Evolutionary conservation across 2,888 invertebrate species (phyloP), one percentile per base, ranked within the genome.

Genomic region (Acleris cristana): DNA sequence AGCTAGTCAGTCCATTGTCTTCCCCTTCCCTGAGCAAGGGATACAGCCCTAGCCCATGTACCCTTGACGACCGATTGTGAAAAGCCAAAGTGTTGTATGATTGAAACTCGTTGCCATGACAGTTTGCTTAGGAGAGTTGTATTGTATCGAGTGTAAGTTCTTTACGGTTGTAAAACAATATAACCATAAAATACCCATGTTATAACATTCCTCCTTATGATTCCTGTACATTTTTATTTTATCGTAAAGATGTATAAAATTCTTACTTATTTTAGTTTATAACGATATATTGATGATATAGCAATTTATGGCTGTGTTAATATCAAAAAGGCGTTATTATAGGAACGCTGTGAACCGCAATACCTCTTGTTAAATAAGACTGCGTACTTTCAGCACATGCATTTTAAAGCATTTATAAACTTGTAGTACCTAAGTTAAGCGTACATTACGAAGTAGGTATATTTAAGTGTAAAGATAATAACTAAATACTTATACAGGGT

Each of bases 251-350:
- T 69, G 52, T 64, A 65, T 62, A 56, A 65, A 67, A 69, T n/a
- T 69, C 48, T 74, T 58, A 57, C 70, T 76, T 76, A 70, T 72
- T 60, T 75, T 74, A 77, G 75, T 72, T 69, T 52, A 69, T 73
- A 74, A 74, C 76, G 74, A 74, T 76, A 76, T 70, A 75, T 74
- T 71, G 73, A 76, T 53, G 80, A 82, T 80, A 84, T 54, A 61
- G 69, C 66, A 62, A 86, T 86, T 87, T 83, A 89, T 90, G 92
- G 92, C 92, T 92, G 92, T 92, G 92, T 88, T 87, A 83, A 88
- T 88, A 89, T 90, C 90, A 89, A 92, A 91, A 90, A 87, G 56
- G 79, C 83, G 87, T 89, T 88, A 86, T 87, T 85, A 81, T 82
- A 80, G 84, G 80, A 83, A 82, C 84, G 84, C 77, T 77, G 74